A percentile compares a stretch with the other conserved stretches of the same genome.
These are phyloP conservation scores for Columba guinea DNA, from an alignment of 2,797 vertebrate species.

Conservation along the genomic window DNA sequence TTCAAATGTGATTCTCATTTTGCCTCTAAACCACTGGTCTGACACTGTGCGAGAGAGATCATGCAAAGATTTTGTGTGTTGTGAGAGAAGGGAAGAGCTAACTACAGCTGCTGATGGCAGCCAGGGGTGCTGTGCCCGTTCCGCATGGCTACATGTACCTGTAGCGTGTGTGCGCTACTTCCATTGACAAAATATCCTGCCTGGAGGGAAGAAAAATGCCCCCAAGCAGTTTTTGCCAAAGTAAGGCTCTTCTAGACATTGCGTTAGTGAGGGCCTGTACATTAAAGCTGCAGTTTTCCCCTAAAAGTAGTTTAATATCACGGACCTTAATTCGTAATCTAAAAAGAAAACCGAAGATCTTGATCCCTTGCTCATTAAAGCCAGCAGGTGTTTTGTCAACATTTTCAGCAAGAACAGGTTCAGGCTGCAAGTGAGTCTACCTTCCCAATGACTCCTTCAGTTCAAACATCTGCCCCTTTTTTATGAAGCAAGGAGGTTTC, in stretches of 20 bases:
- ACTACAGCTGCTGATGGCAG: neutral
- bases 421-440: neutral
- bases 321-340: neutral
- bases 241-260: neutral
- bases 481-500: neutral
- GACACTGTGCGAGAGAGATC: neutral
- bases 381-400: neutral
- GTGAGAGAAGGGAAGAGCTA: neutral
- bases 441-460: neutral
- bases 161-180: neutral
- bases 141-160: neutral
- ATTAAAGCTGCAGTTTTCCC: neutral
- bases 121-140: neutral
- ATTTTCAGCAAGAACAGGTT: neutral
- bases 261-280: neutral
- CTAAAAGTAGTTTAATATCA: conserved; percentile 1
- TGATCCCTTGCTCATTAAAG: conserved; percentile 43
- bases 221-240: neutral
- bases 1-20: neutral
- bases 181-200: neutral
- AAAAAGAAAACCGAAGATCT: conserved; percentile 25
- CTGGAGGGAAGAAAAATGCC: neutral
- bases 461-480: neutral
- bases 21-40: neutral
- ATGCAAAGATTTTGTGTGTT: neutral